Percentiles rank a stretch among this genome's conserved stretches.
Conservation (phyloP, 2,113 vertebrate genomes). For the Columba livia region DNA sequence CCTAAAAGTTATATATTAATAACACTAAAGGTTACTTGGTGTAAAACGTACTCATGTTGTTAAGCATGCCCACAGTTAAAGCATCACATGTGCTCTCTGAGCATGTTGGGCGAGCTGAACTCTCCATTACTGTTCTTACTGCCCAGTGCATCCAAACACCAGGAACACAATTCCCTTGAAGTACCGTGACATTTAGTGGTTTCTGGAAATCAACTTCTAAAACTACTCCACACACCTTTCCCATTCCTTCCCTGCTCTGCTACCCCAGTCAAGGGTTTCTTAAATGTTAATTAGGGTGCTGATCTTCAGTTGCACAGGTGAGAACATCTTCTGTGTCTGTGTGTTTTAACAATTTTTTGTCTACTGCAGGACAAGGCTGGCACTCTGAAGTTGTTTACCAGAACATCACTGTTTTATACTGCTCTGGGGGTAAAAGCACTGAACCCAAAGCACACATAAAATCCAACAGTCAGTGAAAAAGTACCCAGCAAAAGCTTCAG, state of each 20-base stretch:
- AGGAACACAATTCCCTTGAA: neutral
- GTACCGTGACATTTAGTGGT: neutral
- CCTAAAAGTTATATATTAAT: neutral
- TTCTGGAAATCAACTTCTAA: neutral
- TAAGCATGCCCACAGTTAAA: neutral
- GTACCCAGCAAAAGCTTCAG: neutral
- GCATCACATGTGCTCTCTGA: accelerated
- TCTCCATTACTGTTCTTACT: neutral
- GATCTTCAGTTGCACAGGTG: neutral
- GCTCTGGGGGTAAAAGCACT: neutral
- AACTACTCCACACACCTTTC: neutral
- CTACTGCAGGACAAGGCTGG: neutral
- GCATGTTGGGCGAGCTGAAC: neutral
- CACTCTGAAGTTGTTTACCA: neutral
- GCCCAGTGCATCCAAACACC: neutral
- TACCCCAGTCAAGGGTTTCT: neutral
- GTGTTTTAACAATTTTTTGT: neutral
- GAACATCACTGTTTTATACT: neutral
- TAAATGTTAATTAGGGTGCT: neutral
- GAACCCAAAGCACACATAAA: neutral
- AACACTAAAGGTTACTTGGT: neutral
- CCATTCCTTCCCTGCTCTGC: neutral
- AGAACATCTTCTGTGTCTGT: neutral
- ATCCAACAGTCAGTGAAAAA: neutral
- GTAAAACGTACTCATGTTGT: neutral